Evolutionary conservation across 2,113 vertebrate species (phyloP).

Genomic region (Ceyx margarethae): DNA sequence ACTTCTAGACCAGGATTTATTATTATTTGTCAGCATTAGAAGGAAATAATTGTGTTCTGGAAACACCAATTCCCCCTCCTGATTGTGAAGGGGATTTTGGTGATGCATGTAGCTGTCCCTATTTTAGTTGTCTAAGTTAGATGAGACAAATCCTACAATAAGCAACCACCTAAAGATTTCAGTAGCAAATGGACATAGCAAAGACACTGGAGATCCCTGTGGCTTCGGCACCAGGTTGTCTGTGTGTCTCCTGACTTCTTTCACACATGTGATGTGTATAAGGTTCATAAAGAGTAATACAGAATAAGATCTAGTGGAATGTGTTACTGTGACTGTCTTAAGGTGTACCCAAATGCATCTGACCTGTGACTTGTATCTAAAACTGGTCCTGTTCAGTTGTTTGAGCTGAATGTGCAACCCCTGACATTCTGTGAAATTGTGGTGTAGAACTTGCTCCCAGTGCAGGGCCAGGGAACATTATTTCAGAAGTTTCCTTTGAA

Average conservation of each 20-base stretch:
- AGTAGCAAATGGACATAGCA: background rate
- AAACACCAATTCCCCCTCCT: background rate
- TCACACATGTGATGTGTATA: rapidly evolving
- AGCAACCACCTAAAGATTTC: background rate
- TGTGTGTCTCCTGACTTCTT: background rate
- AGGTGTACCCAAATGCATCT: background rate
- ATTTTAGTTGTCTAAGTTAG: background rate
- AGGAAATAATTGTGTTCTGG: background rate
- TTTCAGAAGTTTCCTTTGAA: constrained; percentile 35
- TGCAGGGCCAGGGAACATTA: background rate
- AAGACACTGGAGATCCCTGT: background rate
- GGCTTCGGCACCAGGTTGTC: background rate
- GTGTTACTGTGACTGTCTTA: background rate
- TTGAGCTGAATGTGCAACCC: background rate
- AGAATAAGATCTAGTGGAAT: background rate
- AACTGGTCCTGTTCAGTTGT: background rate
- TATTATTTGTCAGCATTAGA: background rate
- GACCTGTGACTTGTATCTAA: background rate
- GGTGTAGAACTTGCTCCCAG: background rate
- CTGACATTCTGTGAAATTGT: background rate
- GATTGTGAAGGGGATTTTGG: rapidly evolving
- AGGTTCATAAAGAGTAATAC: background rate
- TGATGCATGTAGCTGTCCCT: background rate
- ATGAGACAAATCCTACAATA: background rate
- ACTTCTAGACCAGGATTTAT: background rate